Conservation (phyloP, 2,113 vertebrate species). For the Atherinomorus stipes region DNA sequence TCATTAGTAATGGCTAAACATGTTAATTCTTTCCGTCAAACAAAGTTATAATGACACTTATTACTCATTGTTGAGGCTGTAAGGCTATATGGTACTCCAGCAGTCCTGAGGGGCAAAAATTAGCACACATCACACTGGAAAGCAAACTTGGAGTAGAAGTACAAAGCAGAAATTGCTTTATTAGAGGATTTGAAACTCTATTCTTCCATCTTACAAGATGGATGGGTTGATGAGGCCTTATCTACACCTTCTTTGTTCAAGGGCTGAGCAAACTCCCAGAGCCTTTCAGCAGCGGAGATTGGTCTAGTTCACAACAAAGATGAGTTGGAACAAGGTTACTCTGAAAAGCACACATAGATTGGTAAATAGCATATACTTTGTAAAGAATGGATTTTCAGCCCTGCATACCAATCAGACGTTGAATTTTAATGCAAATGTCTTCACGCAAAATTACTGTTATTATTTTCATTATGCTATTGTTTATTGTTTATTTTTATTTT, state of each 20-base stretch:
- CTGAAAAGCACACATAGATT: not conserved
- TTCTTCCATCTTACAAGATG: not conserved
- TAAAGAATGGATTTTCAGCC: not conserved
- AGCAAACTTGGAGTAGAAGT: not conserved
- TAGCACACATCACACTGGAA: not conserved
- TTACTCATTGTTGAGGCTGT: not conserved
- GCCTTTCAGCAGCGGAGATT: not conserved
- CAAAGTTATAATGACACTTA: not conserved
- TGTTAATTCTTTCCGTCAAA: not conserved
- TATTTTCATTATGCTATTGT: not conserved
- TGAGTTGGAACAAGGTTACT: slow-evolving; percentile 8
- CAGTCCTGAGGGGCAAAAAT: not conserved
- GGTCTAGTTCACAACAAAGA: not conserved
- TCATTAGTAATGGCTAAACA: not conserved
- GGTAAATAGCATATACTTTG: not conserved
- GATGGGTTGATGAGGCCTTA: not conserved
- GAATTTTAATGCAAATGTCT: not conserved
- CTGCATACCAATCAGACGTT: not conserved
- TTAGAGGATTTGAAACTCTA: slow-evolving; percentile 4
- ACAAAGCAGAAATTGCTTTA: not conserved
- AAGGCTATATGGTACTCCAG: not conserved
- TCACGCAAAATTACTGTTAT: too few species aligned
- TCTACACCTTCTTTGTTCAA: not conserved
- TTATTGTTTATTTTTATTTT: not conserved
- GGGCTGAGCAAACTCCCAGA: not conserved